A percentile compares a stretch with the other conserved stretches of the same genome.
Conservation (phyloP, 1,140 invertebrate genomes). For the Archivesica marissinica region DNA sequence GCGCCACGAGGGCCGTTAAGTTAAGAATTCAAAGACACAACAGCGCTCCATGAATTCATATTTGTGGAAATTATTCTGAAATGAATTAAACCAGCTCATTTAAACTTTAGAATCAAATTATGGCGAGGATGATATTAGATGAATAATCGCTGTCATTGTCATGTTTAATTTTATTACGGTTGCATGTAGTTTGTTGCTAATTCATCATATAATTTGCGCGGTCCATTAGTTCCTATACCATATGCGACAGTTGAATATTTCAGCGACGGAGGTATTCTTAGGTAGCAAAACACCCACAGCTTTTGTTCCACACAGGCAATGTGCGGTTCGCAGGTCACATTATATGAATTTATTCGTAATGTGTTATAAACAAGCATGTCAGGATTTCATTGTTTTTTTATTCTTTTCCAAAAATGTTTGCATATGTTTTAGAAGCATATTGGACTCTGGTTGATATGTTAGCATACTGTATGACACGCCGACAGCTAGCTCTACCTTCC, state of each 20-base stretch:
- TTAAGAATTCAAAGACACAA: constrained; percentile 36
- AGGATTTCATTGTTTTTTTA: too few relatives aligned
- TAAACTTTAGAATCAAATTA: constrained; percentile 63
- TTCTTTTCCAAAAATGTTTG: too few relatives aligned
- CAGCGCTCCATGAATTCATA: neutral
- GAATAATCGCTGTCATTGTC: constrained; percentile 45
- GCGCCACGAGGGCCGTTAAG: neutral
- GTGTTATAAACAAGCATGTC: too few relatives aligned
- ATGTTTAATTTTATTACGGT: constrained; percentile 55
- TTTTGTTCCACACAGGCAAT: constrained; percentile 18
- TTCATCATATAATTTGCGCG: constrained; percentile 62
- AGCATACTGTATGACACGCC: too few relatives aligned
- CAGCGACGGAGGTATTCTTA: neutral
- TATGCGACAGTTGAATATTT: constrained; percentile 21
- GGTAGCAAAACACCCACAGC: neutral
- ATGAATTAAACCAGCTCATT: constrained; percentile 62
- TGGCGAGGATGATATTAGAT: constrained; percentile 41
- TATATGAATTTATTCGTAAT: neutral
- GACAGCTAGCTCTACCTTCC: too few relatives aligned
- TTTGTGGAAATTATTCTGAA: constrained; percentile 57
- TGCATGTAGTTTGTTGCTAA: constrained; percentile 42
- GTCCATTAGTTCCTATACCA: constrained; percentile 39
- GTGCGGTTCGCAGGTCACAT: constrained; percentile 1
- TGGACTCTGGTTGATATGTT: too few relatives aligned
- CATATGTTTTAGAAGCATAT: too few relatives aligned